Evolutionary conservation across 2,113 vertebrate genomes (phyloP).

Genomic region (Fregetta grallaria): DNA sequence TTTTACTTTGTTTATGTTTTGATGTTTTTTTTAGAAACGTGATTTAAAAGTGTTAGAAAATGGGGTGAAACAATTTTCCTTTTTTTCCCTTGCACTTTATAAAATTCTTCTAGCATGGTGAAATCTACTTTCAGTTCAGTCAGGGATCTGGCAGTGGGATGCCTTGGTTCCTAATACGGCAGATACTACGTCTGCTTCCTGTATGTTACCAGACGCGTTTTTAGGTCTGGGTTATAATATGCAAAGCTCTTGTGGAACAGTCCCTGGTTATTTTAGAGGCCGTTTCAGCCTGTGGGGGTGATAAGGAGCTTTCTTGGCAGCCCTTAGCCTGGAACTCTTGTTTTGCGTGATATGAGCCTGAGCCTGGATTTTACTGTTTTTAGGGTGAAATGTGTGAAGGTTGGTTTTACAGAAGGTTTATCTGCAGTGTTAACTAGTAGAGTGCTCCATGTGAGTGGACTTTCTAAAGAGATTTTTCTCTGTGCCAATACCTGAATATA

Average conservation of each 20-base stretch:
- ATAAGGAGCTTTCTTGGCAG: neutral
- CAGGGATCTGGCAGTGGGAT: neutral
- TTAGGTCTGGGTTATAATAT: conserved; percentile 5
- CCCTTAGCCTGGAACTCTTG: neutral
- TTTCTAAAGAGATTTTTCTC: neutral
- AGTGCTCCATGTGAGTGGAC: neutral
- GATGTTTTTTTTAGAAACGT: neutral
- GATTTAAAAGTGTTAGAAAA: neutral
- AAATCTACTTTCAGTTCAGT: neutral
- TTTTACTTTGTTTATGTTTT: neutral
- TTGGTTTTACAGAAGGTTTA: neutral
- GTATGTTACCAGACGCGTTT: neutral
- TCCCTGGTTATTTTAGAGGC: neutral
- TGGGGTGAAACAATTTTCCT: neutral
- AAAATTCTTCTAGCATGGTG: neutral
- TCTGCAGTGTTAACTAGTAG: neutral
- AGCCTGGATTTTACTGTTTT: neutral
- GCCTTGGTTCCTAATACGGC: neutral
- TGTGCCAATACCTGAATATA: neutral
- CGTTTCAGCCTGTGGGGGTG: neutral
- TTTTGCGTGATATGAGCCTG: neutral
- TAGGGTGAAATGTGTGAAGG: neutral
- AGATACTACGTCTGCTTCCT: conserved; percentile 16
- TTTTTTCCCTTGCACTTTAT: neutral
- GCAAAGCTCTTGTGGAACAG: neutral